These are phyloP conservation scores for Pyxicephalus adspersus DNA, from an alignment of 2,113 vertebrate genomes.

Conservation along the genomic window DNA sequence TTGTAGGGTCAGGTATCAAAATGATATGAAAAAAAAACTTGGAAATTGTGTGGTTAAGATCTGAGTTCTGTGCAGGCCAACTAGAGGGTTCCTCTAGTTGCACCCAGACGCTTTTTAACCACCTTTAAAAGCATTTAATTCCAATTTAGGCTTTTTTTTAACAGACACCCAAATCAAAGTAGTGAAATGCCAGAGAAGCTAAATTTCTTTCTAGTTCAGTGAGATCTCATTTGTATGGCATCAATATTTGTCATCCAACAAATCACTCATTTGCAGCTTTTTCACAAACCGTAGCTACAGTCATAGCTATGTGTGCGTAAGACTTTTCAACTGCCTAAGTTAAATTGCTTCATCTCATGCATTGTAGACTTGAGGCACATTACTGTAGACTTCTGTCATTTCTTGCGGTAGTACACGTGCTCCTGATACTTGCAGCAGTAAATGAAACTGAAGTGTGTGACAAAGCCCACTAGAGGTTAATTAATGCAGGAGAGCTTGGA, in stretches of 20 bases:
- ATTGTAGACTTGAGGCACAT: slow-evolving; percentile 10
- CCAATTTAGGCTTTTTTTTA: no score
- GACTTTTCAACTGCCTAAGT: background rate
- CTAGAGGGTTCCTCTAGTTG: no score
- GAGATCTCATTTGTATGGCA: no score
- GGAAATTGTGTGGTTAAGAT: no score
- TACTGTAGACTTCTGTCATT: slow-evolving; percentile 34
- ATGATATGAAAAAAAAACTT: no score
- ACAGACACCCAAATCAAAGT: no score
- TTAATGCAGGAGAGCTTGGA: background rate
- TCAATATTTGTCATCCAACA: background rate
- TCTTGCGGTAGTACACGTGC: background rate
- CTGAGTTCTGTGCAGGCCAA: no score
- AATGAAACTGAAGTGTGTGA: slow-evolving; percentile 39
- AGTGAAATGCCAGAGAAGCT: no score
- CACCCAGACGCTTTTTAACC: no score
- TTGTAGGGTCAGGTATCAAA: no score
- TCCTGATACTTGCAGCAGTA: slow-evolving; percentile 45
- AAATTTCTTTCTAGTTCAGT: no score
- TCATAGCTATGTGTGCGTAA: background rate
- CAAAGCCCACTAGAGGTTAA: slow-evolving; percentile 28
- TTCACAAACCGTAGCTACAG: background rate
- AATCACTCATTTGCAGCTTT: background rate
- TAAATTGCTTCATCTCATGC: slow-evolving; percentile 29
- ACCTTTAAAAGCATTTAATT: no score